A percentile compares a stretch with the other conserved stretches of the same genome.
Conservation (phyloP, 2,888 invertebrate species). For the Platycheirus albimanus region DNA sequence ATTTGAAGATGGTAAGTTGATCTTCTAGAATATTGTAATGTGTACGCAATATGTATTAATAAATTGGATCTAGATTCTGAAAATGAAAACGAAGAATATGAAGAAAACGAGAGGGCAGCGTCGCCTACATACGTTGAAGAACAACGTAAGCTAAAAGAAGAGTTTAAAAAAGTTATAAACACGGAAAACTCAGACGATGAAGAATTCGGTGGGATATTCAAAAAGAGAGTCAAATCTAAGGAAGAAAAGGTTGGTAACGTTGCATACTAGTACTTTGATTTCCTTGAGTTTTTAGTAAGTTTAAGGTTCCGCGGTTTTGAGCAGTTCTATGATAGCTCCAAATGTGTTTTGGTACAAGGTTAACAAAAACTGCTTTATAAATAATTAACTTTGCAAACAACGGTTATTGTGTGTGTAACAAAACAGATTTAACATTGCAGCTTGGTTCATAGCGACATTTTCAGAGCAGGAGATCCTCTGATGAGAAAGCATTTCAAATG, state of each 20-base stretch:
- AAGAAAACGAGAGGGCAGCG: conserved; percentile 75
- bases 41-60: background rate
- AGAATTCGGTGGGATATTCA: conserved; percentile 85
- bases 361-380: no score
- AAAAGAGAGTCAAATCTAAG: conserved; percentile 84
- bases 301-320: no score
- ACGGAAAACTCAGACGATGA: conserved; percentile 83
- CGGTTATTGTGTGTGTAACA: no score
- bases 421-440: no score
- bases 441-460: no score
- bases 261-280: no score
- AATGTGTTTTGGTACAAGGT: no score
- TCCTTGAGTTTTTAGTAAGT: no score
- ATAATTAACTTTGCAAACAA: no score
- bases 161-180: conserved; percentile 84
- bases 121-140: conserved; percentile 87
- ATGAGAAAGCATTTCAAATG: no score
- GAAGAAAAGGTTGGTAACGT: conserved; percentile 83
- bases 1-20: conserved; percentile 81
- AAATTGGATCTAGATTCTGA: conserved; percentile 76
- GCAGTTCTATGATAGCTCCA: no score
- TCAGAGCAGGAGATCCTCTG: no score
- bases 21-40: conserved; percentile 22
- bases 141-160: conserved; percentile 86
- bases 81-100: conserved; percentile 71